Evolutionary conservation across 2,888 invertebrate species (phyloP).

Genomic region (Tachina fera): DNA sequence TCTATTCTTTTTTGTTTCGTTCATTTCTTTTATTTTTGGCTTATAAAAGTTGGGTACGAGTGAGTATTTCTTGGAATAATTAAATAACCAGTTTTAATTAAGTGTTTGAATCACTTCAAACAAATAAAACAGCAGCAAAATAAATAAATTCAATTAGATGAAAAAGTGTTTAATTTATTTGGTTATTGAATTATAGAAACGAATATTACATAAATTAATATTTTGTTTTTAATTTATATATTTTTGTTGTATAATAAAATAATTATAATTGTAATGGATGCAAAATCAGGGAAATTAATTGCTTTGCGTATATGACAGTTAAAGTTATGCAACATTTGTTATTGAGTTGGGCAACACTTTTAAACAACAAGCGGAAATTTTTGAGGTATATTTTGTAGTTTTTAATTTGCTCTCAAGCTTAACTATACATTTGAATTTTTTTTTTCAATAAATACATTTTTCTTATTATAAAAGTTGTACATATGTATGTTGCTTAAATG

Average conservation of each 20-base stretch:
- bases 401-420: too few species aligned
- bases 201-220: slow-evolving; percentile 14
- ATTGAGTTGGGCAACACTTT: too few species aligned
- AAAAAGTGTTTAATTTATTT: slow-evolving; percentile 23
- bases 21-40: slow-evolving; percentile 13
- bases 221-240: neutral
- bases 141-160: neutral
- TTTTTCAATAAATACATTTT: too few species aligned
- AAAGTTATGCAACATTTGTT: neutral
- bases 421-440: too few species aligned
- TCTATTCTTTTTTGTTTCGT: neutral
- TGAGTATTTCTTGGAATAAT: slow-evolving; percentile 47
- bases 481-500: too few species aligned
- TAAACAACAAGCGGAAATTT: too few species aligned
- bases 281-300: neutral
- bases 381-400: too few species aligned
- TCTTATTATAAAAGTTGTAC: too few species aligned
- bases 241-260: neutral
- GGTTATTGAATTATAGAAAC: slow-evolving; percentile 12
- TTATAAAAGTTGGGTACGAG: slow-evolving; percentile 23
- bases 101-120: slow-evolving; percentile 46
- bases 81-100: slow-evolving; percentile 61
- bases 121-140: slow-evolving; percentile 2
- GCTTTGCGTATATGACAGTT: too few species aligned
- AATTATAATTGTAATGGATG: neutral